Base-by-base conservation (phyloP, 2,797 vertebrate genomes). In the Mormyrops boulengeri region DNA sequence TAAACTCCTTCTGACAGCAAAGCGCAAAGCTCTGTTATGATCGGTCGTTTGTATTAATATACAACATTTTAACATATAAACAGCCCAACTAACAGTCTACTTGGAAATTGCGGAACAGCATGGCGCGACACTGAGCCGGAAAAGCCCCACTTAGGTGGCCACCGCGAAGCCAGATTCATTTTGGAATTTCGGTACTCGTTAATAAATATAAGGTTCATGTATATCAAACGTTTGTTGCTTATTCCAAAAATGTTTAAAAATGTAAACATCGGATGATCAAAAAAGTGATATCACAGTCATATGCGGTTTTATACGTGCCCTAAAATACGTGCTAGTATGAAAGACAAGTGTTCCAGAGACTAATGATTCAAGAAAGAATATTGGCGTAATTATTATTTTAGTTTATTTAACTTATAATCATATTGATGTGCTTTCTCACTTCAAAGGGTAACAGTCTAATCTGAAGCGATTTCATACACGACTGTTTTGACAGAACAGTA, bases 81-180 rank as follows among this genome's bases (percentile, higher is more conserved):
- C 41, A 8, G 26, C 2, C 14, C 19, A 3, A n/a, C 60, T 38
- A 53, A 41, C 6, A 53, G 49, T 41, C 60, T 69, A 17, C 53
- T 19, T 30, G 22, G 17, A 44, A n/a, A 41, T 41, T 9, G 17
- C 19, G 3, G 38, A 22, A 57, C 17, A 85, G 22, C 12, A 38
- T 41, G 84, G 82, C 47, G 89, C 89, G 89, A 87, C 89, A 49
- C 44, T 30, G 19, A n/a, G 19, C 11, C 4, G 11, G 19, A 41
- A 89, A 73, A 30, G 57, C 11, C 60, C 89, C 19, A 38, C 44
- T 34, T 50, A 73, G 89, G 89, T 62, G 84, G 30, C 34, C 44
- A 44, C 34, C 8, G 19, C 62, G 84, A 53, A 38, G 89, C 89
- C 89, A 11, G 89, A 85, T 69, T 87, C 50, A 30, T 89, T 66